Evolutionary conservation across 2,888 invertebrate genomes (phyloP), one percentile per base, ranked within the genome.

Genomic region (Drosophila barbarae): DNA sequence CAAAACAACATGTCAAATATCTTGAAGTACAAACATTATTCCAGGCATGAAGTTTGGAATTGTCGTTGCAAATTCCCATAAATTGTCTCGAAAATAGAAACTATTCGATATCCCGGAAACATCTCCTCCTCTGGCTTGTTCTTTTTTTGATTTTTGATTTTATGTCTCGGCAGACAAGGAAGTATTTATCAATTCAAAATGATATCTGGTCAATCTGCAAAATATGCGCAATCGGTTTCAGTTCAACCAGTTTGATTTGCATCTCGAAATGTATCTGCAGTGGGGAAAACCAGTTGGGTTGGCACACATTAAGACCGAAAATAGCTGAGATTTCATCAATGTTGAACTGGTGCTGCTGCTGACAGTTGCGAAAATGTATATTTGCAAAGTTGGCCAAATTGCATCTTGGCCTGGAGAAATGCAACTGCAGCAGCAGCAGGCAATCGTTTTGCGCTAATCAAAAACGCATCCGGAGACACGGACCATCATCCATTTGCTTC

Each of bases 161-260:
- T 26, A 26, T 26, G 26, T 26, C 26, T 26, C 26, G 5, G 26
- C 26, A 36, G 23, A 38, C 49, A 26, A 63, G 63, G 63, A 63
- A 63, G 65, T 63, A 51, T 64, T 63, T 63, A 64, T 63, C 65
- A 65, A 64, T 63, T 61, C 61, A 42, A 50, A 50, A 36, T 18
- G 41, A 18, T 63, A 61, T 61, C 61, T 63, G 12, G 64, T 59
- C 60, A 59, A 46, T 59, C 59, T 60, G 30, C 38, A 47, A 64
- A 53, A 49, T 53, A 53, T 53, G 46, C 44, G 47, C 56, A 65
- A 65, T 66, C 42, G 39, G 39, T 13, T 32, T 58, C 49, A 15
- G 42, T 58, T 60, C 58, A 67, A 66, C 66, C 66, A 66, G 66
- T 68, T 68, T 57, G 63, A 64, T 63, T 63, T 63, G 63, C 63